Percentiles rank a stretch among this genome's conserved stretches.
Evolutionary conservation across 2,113 vertebrate species (phyloP).

Genomic region (Gobio gobio): DNA sequence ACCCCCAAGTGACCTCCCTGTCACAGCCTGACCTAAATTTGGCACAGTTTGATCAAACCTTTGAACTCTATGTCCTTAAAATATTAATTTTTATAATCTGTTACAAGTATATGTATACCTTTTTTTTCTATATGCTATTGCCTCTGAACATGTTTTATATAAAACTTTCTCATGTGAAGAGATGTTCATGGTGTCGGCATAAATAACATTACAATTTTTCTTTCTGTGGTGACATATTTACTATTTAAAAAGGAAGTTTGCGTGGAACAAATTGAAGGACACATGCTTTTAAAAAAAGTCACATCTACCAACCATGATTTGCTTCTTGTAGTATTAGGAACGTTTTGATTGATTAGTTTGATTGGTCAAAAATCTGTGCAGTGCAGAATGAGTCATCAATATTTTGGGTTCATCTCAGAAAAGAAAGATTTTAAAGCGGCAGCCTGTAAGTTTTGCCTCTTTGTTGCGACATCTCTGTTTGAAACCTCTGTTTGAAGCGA

Average conservation of each 20-base stretch:
- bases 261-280: neutral
- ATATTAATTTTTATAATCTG: neutral
- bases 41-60: neutral
- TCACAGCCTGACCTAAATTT: conserved; percentile 7
- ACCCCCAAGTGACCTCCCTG: neutral
- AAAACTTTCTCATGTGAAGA: neutral
- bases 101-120: too few relatives aligned
- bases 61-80: neutral
- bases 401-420: neutral
- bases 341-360: neutral
- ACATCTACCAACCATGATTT: neutral
- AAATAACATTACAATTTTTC: neutral
- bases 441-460: too few relatives aligned
- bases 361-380: neutral
- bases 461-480: too few relatives aligned
- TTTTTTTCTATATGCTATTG: neutral
- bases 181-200: neutral
- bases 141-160: neutral
- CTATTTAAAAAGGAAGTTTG: neutral
- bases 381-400: neutral
- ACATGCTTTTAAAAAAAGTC: neutral
- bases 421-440: neutral
- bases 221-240: neutral
- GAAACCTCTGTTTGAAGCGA: too few relatives aligned
- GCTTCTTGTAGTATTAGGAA: neutral